Conservation (phyloP, 2,113 vertebrate genomes). For the Ranitomeya variabilis region DNA sequence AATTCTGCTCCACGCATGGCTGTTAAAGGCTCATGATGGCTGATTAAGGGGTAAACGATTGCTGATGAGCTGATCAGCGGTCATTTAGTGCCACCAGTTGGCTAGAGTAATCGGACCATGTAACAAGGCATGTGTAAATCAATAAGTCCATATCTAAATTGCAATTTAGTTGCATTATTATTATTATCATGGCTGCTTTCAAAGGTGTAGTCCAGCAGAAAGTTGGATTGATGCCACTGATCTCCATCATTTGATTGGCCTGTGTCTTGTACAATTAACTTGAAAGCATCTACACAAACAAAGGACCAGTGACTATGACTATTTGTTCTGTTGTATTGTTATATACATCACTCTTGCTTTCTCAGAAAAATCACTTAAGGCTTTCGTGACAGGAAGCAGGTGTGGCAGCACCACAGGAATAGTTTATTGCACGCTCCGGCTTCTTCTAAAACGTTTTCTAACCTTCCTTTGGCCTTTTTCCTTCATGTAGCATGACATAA, state of each 20-base stretch:
- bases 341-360: slow-evolving; percentile 26
- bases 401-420: slow-evolving; percentile 28
- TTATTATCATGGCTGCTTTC: no score
- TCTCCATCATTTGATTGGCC: neutral
- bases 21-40: no score
- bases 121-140: no score
- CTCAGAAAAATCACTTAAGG: slow-evolving; percentile 43
- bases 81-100: no score
- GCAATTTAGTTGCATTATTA: no score
- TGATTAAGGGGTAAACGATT: no score
- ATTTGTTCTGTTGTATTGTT: neutral
- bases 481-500: slow-evolving; percentile 48
- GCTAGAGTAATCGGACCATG: no score
- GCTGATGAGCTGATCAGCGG: no score
- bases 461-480: slow-evolving; percentile 46
- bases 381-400: slow-evolving; percentile 50
- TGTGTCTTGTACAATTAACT: neutral
- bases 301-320: neutral
- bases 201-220: no score
- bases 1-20: no score
- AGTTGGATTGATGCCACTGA: neutral
- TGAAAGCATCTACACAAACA: neutral
- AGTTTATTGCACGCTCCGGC: slow-evolving; percentile 44
- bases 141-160: no score
- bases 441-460: slow-evolving; percentile 47